phyloP scores from a whole-genome alignment of 2,113 vertebrate genomes.

The Notechis scutatus region DNA sequence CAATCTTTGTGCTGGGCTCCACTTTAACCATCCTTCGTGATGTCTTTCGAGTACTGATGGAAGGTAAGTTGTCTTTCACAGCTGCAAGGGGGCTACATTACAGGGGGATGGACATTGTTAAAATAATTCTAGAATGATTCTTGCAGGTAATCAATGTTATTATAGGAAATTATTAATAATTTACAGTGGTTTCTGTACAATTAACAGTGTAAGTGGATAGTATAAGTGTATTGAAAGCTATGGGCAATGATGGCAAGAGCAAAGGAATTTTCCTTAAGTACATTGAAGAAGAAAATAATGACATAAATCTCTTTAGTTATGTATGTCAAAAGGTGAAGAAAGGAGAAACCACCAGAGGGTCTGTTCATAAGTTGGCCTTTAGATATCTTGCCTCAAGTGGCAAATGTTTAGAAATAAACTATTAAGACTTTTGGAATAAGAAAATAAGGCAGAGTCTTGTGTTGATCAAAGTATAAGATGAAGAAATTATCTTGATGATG shows the following conservation, averaged over 20 bases:
- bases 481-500: background rate
- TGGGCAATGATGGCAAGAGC: background rate
- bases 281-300: background rate
- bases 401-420: background rate
- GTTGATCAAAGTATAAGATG: background rate
- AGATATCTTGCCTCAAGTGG: background rate
- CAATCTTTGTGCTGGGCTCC: slow-evolving; percentile 89
- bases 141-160: background rate
- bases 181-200: background rate
- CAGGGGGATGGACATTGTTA: background rate
- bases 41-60: slow-evolving; percentile 92
- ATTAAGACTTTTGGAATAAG: background rate
- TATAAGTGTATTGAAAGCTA: background rate
- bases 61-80: slow-evolving; percentile 71
- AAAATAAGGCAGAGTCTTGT: background rate
- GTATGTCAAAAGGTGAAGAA: background rate
- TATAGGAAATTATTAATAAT: background rate
- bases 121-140: background rate
- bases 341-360: background rate
- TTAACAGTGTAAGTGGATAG: background rate
- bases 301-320: background rate
- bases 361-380: background rate
- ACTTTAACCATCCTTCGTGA: slow-evolving; percentile 92
- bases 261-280: background rate
- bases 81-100: accelerated